Evolutionary conservation across 2,113 vertebrate genomes (phyloP), one percentile per base, ranked within the genome.

Genomic region (Muscicapa adusta): DNA sequence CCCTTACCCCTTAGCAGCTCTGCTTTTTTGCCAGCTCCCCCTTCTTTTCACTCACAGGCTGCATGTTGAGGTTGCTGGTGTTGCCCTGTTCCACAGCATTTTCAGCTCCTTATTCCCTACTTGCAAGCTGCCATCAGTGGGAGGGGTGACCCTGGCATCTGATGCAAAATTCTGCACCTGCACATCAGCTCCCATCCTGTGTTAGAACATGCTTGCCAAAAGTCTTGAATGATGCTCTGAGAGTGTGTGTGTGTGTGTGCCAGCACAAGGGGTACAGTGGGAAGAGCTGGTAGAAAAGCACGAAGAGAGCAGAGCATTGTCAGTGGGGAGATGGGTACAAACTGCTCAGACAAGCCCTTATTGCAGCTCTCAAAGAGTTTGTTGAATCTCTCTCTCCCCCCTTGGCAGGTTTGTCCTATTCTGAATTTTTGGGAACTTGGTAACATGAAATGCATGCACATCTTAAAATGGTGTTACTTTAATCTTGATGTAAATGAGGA

Each of bases 201-300:
- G 19, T 13, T 56, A 45, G 63, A 62, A 1, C 1, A 0, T 16
- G 34, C 4, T 8, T 82, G 12, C 47, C 51, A 34, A 0, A 3
- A 73, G 45, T 26, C 24, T 47, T 54, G 60, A 87, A 38, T 38
- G 34, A 10, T 33, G 9, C 9, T 42, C 31, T 19, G 17, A 42
- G 36, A 5, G n/a, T 45, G 28, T 18, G 36, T 5, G n/a, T 45
- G 28, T 18, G 26, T 18, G 17, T 28, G 33, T 42, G 24, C 28
- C 26, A 2, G 2, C 25, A 31, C 1, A 6, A 48, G 66, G n/a
- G 33, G 63, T 4, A 3, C 34, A 26, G 14, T 56, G 29, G 9
- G 33, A 61, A 70, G 28, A 51, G 18, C 42, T 71, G 24, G 7
- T 47, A 26, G 42, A 50, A 77, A 50, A 57, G 11, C 12, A 6